These are phyloP conservation scores for Meteorus colon DNA, from an alignment of 2,888 invertebrate genomes.

Conservation along the genomic window DNA sequence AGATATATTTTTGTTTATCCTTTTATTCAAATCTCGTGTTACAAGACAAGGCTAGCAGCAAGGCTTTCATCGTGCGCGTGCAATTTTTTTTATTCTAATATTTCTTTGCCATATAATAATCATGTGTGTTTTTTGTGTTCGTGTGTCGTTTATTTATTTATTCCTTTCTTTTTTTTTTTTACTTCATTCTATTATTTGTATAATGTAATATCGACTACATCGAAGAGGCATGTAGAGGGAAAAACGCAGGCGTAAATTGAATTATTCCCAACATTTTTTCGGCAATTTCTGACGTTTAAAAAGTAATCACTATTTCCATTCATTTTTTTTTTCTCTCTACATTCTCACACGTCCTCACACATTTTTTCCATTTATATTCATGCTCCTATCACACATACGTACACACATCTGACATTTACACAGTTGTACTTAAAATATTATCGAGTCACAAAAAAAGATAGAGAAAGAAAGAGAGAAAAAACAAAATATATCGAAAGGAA, in stretches of 20 bases:
- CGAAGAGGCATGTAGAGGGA: constrained; percentile 41
- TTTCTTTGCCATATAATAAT: constrained; percentile 40
- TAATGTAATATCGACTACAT: constrained; percentile 44
- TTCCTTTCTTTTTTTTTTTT: background rate
- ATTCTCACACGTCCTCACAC: background rate
- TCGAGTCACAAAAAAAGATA: background rate
- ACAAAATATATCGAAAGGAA: background rate
- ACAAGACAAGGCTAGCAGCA: constrained; percentile 68
- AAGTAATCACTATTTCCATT: constrained; percentile 9
- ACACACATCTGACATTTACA: background rate
- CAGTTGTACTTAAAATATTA: background rate
- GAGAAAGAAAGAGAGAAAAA: background rate
- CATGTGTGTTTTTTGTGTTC: constrained; percentile 30
- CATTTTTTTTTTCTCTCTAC: background rate
- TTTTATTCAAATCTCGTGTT: constrained; percentile 66
- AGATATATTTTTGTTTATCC: constrained; percentile 45
- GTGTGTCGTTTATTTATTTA: background rate
- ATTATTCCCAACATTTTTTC: background rate
- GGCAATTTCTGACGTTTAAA: background rate
- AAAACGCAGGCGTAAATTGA: constrained; percentile 27
- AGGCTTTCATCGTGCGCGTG: constrained; percentile 65
- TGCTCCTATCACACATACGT: constrained; percentile 5
- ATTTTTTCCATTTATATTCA: constrained; percentile 20
- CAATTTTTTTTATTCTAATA: constrained; percentile 51
- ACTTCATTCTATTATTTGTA: constrained; percentile 43